These are phyloP conservation scores for Chaenodraco wilsoni DNA, from an alignment of 2,797 vertebrate genomes.

Conservation along the genomic window DNA sequence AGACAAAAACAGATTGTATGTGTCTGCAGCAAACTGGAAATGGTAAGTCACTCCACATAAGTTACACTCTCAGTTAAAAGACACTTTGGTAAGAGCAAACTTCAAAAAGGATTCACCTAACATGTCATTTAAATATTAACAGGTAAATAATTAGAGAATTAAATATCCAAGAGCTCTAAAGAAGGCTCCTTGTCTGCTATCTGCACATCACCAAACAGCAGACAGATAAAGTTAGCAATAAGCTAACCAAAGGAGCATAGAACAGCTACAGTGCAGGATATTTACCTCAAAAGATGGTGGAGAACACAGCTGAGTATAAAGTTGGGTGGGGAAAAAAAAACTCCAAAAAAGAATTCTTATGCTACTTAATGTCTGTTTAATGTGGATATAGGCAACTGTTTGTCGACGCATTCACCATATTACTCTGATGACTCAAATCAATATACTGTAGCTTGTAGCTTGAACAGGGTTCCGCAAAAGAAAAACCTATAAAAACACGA, in stretches of 20 bases:
- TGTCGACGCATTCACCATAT: background rate
- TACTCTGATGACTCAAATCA: background rate
- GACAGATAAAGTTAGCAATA: background rate
- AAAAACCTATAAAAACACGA: background rate
- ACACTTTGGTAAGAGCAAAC: background rate
- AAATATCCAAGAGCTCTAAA: no score
- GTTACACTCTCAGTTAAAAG: background rate
- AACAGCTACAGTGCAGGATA: background rate
- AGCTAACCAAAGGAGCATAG: background rate
- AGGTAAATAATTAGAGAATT: background rate
- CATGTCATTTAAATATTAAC: background rate
- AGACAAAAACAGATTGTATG: conserved; percentile 47
- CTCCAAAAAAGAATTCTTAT: background rate
- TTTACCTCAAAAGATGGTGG: background rate
- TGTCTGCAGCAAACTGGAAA: conserved; percentile 10
- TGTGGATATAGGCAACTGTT: background rate
- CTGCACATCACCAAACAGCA: background rate
- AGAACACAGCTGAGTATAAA: background rate
- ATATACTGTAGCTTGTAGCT: background rate
- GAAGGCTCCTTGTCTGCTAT: background rate
- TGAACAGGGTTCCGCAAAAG: background rate
- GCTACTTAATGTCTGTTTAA: background rate
- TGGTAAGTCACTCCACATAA: background rate
- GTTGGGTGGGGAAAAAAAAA: background rate
- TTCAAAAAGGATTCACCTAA: conserved; percentile 2